These are phyloP conservation scores for Noctua comes DNA, from an alignment of 2,888 invertebrate species.

Conservation along the genomic window DNA sequence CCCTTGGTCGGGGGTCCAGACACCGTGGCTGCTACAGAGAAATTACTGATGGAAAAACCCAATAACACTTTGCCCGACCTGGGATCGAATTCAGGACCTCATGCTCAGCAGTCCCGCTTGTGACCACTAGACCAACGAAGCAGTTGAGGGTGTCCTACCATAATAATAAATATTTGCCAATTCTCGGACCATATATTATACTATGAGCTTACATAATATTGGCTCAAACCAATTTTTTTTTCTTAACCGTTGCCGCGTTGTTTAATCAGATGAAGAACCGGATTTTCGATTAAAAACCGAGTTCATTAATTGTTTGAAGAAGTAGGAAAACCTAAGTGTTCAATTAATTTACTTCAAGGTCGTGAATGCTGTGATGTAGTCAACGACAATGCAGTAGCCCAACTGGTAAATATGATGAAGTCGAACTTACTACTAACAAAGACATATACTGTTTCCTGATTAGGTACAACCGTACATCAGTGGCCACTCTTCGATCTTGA, in stretches of 20 bases:
- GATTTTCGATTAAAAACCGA: slow-evolving; percentile 12
- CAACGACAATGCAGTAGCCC: slow-evolving; percentile 7
- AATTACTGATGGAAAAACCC: too few relatives aligned
- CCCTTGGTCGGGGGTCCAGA: too few relatives aligned
- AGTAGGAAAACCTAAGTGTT: slow-evolving; percentile 43
- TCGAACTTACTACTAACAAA: background rate
- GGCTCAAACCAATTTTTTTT: background rate
- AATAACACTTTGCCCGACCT: background rate
- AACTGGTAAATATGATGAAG: background rate
- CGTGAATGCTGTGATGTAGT: slow-evolving; percentile 31
- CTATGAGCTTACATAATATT: background rate
- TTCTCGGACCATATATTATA: background rate
- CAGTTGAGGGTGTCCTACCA: background rate
- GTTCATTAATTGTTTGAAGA: slow-evolving; percentile 37
- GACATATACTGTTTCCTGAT: background rate
- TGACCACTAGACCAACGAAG: background rate
- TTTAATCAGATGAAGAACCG: background rate
- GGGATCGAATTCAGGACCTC: background rate
- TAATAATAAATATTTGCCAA: background rate
- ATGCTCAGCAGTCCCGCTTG: too few relatives aligned
- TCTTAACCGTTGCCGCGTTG: background rate
- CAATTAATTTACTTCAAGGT: slow-evolving; percentile 53
- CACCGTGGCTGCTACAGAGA: too few relatives aligned
- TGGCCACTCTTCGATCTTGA: background rate
- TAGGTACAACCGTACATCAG: background rate